Evolutionary conservation across 2,113 vertebrate species (phyloP).

Genomic region (Aspiorhynchus laticeps): DNA sequence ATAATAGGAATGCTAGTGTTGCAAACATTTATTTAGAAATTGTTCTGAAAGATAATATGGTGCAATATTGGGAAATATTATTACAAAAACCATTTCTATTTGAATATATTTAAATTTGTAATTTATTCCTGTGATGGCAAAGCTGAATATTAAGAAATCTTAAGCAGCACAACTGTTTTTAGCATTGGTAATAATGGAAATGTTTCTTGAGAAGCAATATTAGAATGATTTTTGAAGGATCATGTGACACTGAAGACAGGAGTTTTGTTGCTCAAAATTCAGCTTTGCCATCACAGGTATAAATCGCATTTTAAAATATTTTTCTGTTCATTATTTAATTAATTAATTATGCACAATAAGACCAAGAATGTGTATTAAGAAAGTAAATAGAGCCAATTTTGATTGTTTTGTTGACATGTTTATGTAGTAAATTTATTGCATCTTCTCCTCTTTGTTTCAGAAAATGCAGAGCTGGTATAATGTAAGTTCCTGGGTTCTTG

Average conservation of each 20-base stretch:
- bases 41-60: neutral
- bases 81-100: neutral
- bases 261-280: too few relatives aligned
- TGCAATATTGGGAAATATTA: neutral
- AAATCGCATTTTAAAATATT: too few relatives aligned
- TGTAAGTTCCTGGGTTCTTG: slow-evolving; percentile 76
- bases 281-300: too few relatives aligned
- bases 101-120: neutral
- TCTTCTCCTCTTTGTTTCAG: slow-evolving; percentile 75
- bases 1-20: neutral
- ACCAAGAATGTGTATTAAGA: neutral
- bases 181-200: too few relatives aligned
- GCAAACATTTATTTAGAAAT: neutral
- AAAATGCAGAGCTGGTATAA: slow-evolving; percentile 97
- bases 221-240: too few relatives aligned
- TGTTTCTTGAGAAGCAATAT: too few relatives aligned
- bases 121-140: neutral
- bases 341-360: neutral
- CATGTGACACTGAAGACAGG: too few relatives aligned
- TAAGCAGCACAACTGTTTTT: too few relatives aligned
- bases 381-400: neutral
- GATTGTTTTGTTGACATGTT: neutral
- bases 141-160: too few relatives aligned
- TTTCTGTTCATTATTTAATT: neutral
- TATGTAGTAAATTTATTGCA: too few relatives aligned